phyloP scores from a whole-genome alignment of 2,113 vertebrate genomes.

The Oenanthe melanoleuca region DNA sequence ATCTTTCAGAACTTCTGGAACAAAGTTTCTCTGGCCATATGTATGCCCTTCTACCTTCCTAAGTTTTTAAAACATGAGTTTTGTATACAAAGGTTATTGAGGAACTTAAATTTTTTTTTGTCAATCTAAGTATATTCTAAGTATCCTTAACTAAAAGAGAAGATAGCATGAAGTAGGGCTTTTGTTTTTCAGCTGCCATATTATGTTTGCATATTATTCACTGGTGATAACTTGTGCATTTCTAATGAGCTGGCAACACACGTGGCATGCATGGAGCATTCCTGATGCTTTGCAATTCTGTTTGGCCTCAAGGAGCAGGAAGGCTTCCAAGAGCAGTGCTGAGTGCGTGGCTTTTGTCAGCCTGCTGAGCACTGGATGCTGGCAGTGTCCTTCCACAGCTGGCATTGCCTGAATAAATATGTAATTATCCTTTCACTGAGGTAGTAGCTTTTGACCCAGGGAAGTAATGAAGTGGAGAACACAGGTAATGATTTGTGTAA shows the following conservation, averaged over 20 bases:
- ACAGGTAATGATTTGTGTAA: neutral
- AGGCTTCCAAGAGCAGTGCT: neutral
- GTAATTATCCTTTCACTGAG: neutral
- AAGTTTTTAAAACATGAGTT: neutral
- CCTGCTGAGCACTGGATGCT: neutral
- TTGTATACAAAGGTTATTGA: neutral
- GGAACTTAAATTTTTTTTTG: neutral
- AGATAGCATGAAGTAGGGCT: neutral
- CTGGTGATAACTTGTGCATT: neutral
- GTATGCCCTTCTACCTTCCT: neutral
- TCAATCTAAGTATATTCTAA: neutral
- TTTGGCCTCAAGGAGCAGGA: neutral
- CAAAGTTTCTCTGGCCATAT: neutral
- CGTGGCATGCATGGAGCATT: fast-evolving
- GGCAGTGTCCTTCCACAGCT: fast-evolving
- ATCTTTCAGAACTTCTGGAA: neutral
- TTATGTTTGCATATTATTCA: neutral
- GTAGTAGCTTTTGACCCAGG: neutral
- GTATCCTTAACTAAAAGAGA: neutral
- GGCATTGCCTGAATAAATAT: neutral
- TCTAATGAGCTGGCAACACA: neutral
- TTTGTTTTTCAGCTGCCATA: neutral
- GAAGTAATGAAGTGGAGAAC: neutral
- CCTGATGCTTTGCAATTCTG: neutral
- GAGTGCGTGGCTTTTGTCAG: neutral